Conservation (phyloP, 2,888 invertebrate genomes). For the Caenorhabditis sp. region DNA sequence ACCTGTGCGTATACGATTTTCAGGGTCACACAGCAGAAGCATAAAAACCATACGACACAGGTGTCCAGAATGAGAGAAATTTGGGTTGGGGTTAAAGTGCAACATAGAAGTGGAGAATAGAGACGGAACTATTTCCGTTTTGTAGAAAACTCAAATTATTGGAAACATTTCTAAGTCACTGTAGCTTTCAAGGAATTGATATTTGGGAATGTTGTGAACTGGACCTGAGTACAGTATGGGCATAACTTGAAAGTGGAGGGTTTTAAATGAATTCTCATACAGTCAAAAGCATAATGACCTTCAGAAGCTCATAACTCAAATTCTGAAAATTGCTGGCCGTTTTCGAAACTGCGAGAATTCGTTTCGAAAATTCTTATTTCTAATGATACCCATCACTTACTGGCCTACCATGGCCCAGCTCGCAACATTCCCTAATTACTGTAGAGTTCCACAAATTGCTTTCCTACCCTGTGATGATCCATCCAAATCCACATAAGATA, state of each 20-base stretch:
- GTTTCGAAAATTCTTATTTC: background rate
- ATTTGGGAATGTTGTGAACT: too few species aligned
- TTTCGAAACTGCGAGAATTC: too few species aligned
- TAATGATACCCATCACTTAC: too few species aligned
- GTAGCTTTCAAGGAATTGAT: too few species aligned
- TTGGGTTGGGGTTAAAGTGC: background rate
- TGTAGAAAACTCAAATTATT: background rate
- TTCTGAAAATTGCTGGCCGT: too few species aligned
- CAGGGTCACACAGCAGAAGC: constrained; percentile 28
- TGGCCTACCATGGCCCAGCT: too few species aligned
- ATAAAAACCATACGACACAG: constrained; percentile 18
- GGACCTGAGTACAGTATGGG: too few species aligned
- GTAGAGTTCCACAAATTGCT: constrained; percentile 1
- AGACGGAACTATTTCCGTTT: background rate
- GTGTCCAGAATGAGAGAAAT: constrained; percentile 2
- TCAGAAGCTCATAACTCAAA: too few species aligned
- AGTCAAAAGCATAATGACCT: too few species aligned
- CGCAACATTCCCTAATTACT: background rate
- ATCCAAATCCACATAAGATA: constrained; percentile 3
- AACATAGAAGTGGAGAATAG: background rate
- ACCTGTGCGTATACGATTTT: constrained; percentile 35
- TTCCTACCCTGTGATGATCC: background rate
- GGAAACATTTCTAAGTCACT: too few species aligned
- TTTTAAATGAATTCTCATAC: too few species aligned
- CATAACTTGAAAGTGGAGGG: too few species aligned